A percentile compares a stretch with the other conserved stretches of the same genome.
These are phyloP conservation scores for Castor canadensis DNA, from an alignment of 2,113 vertebrate genomes.

Conservation along the genomic window DNA sequence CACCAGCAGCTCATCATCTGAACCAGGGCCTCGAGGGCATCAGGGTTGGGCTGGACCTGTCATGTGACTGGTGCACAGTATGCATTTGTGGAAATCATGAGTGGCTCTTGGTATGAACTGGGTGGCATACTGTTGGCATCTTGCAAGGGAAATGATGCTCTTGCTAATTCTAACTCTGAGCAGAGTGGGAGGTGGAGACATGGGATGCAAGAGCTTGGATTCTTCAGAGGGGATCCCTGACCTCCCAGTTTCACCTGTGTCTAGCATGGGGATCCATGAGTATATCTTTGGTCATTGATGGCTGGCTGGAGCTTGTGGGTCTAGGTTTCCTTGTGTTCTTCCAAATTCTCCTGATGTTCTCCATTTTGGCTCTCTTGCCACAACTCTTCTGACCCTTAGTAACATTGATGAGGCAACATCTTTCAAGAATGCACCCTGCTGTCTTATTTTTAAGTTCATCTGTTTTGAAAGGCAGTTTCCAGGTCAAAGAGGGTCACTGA, in stretches of 20 bases:
- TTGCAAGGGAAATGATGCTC: not conserved
- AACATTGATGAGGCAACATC: too few relatives aligned
- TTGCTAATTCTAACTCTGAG: not conserved
- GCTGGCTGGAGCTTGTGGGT: fast-evolving
- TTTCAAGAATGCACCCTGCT: fast-evolving
- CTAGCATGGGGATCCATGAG: too few relatives aligned
- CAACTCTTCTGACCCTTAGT: fast-evolving
- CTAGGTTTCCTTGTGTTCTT: not conserved
- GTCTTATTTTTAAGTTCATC: too few relatives aligned
- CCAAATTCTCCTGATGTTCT: fast-evolving
- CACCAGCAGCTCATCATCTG: not conserved
- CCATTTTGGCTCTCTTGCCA: fast-evolving
- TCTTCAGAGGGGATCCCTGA: not conserved
- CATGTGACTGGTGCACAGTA: fast-evolving
- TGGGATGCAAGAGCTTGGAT: fast-evolving
- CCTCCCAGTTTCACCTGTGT: not conserved
- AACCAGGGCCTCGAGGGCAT: not conserved
- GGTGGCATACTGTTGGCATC: fast-evolving
- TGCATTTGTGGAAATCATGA: fast-evolving
- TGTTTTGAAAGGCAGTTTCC: not conserved
- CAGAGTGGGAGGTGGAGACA: not conserved
- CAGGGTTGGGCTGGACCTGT: not conserved
- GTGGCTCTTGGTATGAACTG: too few relatives aligned
- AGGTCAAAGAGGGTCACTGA: not conserved
- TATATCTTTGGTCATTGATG: fast-evolving